A percentile compares a stretch with the other conserved stretches of the same genome.
Evolutionary conservation across 2,797 vertebrate species (phyloP).

Genomic region (Nyctibius grandis): DNA sequence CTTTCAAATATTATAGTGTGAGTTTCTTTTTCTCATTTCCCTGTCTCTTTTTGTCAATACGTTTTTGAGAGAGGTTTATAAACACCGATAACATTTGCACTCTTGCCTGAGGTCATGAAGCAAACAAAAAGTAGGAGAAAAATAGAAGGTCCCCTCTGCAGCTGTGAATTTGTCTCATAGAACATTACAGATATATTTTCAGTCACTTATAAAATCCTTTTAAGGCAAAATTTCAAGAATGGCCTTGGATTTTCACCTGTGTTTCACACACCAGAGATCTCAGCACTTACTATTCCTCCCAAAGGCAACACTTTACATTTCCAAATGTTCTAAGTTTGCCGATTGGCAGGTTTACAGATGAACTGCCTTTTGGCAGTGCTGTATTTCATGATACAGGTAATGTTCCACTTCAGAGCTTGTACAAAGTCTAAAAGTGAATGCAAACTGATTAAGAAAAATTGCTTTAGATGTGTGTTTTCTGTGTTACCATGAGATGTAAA

Average conservation of each 20-base stretch:
- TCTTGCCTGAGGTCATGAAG: neutral
- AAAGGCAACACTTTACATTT: constrained; percentile 18
- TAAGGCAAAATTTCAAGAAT: neutral
- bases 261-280: neutral
- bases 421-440: neutral
- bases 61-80: neutral
- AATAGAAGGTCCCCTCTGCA: neutral
- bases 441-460: neutral
- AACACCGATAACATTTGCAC: neutral
- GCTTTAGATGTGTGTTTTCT: neutral
- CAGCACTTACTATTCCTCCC: neutral
- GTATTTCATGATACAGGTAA: neutral
- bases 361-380: neutral
- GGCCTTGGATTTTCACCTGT: neutral
- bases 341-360: neutral
- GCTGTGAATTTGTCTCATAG: neutral
- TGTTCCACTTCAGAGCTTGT: neutral
- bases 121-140: neutral
- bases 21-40: neutral
- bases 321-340: neutral
- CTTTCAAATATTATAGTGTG: neutral
- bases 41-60: neutral
- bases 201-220: neutral
- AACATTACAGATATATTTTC: neutral
- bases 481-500: neutral